A percentile compares a stretch with the other conserved stretches of the same genome.
Conservation (phyloP, 1,140 invertebrate species). For the Globodera ellingtonae region DNA sequence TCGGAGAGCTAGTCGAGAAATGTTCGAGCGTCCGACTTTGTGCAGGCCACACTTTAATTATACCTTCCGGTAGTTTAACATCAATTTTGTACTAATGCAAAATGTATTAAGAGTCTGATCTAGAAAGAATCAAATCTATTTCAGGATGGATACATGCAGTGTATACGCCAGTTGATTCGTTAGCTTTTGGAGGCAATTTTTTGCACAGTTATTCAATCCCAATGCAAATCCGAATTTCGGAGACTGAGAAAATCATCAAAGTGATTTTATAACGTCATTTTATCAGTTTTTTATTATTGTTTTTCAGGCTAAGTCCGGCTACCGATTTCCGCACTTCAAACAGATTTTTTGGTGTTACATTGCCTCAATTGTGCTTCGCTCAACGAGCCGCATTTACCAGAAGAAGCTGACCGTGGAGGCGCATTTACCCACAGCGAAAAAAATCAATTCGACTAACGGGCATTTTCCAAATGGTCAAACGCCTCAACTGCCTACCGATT, state of each 20-base stretch:
- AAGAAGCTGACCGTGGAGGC: constrained; percentile 29
- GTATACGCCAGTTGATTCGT: constrained; percentile 88
- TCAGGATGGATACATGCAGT: constrained; percentile 92
- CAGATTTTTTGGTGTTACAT: constrained; percentile 42
- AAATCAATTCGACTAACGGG: no score
- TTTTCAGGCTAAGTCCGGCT: constrained; percentile 34
- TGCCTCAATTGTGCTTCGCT: constrained; percentile 18
- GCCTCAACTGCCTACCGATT: neutral
- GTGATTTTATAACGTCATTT: constrained; percentile 27
- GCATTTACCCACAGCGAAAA: no score
- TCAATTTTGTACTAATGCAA: constrained; percentile 1
- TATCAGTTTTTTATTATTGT: neutral
- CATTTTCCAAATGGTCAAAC: no score
- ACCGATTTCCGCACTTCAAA: constrained; percentile 43
- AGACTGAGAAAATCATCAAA: constrained; percentile 83
- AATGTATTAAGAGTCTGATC: neutral
- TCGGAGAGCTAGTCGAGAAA: constrained; percentile 89
- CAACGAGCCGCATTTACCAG: constrained; percentile 34
- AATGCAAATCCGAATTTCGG: constrained; percentile 74
- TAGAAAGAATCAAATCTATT: neutral
- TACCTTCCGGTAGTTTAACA: constrained; percentile 74
- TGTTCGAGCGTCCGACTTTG: constrained; percentile 79
- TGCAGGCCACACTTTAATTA: constrained; percentile 90
- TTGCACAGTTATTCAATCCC: constrained; percentile 76
- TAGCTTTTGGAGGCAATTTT: constrained; percentile 98